These are phyloP conservation scores for Heliornis fulica DNA, from an alignment of 2,113 vertebrate genomes.

Conservation along the genomic window DNA sequence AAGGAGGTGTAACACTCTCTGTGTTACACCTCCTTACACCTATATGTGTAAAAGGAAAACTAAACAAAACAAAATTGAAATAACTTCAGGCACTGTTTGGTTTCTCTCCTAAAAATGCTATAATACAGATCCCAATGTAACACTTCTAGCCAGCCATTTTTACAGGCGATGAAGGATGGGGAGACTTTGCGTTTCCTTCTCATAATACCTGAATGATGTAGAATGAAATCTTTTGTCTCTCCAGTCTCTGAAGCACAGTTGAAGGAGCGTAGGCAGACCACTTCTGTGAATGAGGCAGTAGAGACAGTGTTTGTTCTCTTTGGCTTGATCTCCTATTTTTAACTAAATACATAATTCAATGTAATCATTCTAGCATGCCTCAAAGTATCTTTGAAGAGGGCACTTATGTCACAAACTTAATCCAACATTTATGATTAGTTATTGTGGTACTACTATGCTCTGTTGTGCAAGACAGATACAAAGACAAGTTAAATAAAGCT, in stretches of 20 bases:
- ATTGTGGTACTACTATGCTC: not conserved
- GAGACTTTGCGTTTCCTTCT: rapidly evolving
- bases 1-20: no score
- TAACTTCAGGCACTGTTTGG: not conserved
- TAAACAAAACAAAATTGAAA: not conserved
- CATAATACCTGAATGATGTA: not conserved
- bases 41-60: not conserved
- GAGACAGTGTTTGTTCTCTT: not conserved
- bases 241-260: not conserved
- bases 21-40: not conserved
- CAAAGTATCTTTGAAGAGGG: not conserved
- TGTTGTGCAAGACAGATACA: not conserved
- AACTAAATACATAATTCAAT: not conserved
- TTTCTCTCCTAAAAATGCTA: not conserved
- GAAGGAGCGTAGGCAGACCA: not conserved
- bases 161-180: rapidly evolving
- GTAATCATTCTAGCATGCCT: not conserved
- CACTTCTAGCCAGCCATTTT: not conserved
- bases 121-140: not conserved
- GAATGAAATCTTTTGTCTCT: not conserved
- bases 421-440: not conserved
- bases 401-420: not conserved
- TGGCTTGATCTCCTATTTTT: not conserved
- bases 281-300: not conserved
- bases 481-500: not conserved